Conservation (phyloP, 2,888 invertebrate species). For the Cylindroiulus punctatus region DNA sequence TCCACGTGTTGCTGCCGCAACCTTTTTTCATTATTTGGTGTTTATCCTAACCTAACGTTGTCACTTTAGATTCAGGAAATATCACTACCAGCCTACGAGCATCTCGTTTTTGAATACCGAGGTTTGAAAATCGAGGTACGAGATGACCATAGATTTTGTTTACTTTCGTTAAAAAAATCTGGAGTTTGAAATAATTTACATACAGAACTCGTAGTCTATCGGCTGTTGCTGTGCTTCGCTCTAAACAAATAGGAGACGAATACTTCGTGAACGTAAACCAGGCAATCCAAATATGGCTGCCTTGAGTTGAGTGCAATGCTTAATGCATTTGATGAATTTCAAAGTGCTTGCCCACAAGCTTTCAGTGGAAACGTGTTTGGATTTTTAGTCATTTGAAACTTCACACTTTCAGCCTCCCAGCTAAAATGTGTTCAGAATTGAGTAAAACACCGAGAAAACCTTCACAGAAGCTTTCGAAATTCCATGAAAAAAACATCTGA, state of each 20-base stretch:
- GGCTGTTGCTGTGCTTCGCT: neutral
- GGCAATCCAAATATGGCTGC: neutral
- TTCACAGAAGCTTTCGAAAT: neutral
- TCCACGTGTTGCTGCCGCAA: too few relatives aligned
- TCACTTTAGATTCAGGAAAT: too few relatives aligned
- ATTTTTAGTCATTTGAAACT: slow-evolving; percentile 43
- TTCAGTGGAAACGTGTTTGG: slow-evolving; percentile 43
- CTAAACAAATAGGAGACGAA: neutral
- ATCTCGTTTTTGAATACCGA: too few relatives aligned
- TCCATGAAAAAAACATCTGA: slow-evolving; percentile 23
- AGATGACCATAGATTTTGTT: too few relatives aligned
- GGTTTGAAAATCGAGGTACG: too few relatives aligned
- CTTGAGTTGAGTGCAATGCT: slow-evolving; percentile 17
- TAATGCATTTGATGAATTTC: slow-evolving; percentile 19
- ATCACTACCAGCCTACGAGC: too few relatives aligned
- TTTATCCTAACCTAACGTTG: too few relatives aligned
- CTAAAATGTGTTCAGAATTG: slow-evolving; percentile 40
- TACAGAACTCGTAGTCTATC: neutral
- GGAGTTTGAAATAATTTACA: too few relatives aligned
- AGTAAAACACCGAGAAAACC: neutral
- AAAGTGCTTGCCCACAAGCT: slow-evolving; percentile 9
- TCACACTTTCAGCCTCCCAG: slow-evolving; percentile 1
- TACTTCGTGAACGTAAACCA: neutral
- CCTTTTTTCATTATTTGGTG: too few relatives aligned
- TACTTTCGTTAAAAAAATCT: too few relatives aligned